Evolutionary conservation across 2,888 invertebrate species (phyloP), one percentile per base, ranked within the genome.

Genomic region (Pediacus dermestoides): DNA sequence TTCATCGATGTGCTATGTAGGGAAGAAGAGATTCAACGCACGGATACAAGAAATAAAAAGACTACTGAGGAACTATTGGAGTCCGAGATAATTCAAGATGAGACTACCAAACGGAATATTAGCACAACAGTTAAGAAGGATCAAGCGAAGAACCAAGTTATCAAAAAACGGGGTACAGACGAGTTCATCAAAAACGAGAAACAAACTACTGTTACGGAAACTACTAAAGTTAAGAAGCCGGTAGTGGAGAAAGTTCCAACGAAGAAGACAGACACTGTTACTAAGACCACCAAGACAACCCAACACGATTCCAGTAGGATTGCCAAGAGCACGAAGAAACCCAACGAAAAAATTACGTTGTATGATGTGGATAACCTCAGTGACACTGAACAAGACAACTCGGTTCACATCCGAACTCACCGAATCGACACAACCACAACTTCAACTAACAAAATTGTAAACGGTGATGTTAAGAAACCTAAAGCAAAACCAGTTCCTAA

Each of bases 11-110:
- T 49, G 28, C 37, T 64, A 16, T 60, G 64, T 26, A 49, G 48
- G 31, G 65, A 61, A 30, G 66, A 67, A 36, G 63, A 62, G 40
- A 42, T 53, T 14, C 51, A 53, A 14, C 46, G 52, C 40, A 48
- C 44, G 10, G 47, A 52, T 28, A n/a, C 40, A 7, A 47, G 35
- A 4, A 50, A 49, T 25, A 50, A 45, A 28, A n/a, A n/a, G n/a
- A 32, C 37, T 15, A 48, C 53, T 4, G 35, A 53, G 40, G 39
- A 47, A 22, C 30, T 52, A 7, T 37, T 55, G 12, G 52, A 56
- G 34, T 16, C 44, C n/a, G 55, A 58, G 40, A 52, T 57, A 27
- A 15, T 45, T 7, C 40, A 55, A 34, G 44, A 39, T 46, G 34
- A 46, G 11, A 31, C 31, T 3, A 39, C 33, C 16, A 30, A 45